Base-by-base conservation (phyloP, 2,888 invertebrate genomes). In the Parnassius smintheus region DNA sequence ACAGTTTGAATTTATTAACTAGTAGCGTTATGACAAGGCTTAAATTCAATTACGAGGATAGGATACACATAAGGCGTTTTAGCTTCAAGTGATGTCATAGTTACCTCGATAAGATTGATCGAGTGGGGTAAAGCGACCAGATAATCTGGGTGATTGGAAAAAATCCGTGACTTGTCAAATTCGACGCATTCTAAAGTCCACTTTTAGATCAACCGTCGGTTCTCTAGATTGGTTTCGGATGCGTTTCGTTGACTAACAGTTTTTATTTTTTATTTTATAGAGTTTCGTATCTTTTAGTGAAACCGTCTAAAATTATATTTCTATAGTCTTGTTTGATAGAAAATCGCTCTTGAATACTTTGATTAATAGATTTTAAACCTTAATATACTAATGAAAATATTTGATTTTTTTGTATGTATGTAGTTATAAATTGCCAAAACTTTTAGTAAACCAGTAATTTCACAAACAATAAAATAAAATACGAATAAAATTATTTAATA, bases 121-220 rank as follows among this genome's bases (percentile, higher is more conserved):
- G 89, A 91, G 91, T 91, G 91, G 85, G 86, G 91, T 89, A 87
- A 89, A 83, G 76, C 80, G 81, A 83, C 78, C 84, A 91, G 91
- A 91, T 91, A 82, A 91, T 91, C 90, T 91, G 84, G 78, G 72
- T 71, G 72, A 61, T 70, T 75, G 52, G 52, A 86, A 87, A 79
- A 91, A 91, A 88, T 83, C 85, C 76, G 87, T 91, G 91, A 91
- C 91, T 91, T 91, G 91, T 90, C 89, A 87, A 89, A 91, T 90
- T 88, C 88, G 72, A 87, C 84, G 90, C 90, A 91, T 91, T 90
- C 89, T 89, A 69, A 77, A 71, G 73, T 71, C 70, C 70, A 69
- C 75, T 76, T 77, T 75, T 75, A 77, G 76, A 78, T 80, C 76
- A 78, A 73, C 75, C 75, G 75, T 71, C 76, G 76, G 75, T 76